Conservation (phyloP, 2,797 vertebrate species). For the Hyperoplus immaculatus region DNA sequence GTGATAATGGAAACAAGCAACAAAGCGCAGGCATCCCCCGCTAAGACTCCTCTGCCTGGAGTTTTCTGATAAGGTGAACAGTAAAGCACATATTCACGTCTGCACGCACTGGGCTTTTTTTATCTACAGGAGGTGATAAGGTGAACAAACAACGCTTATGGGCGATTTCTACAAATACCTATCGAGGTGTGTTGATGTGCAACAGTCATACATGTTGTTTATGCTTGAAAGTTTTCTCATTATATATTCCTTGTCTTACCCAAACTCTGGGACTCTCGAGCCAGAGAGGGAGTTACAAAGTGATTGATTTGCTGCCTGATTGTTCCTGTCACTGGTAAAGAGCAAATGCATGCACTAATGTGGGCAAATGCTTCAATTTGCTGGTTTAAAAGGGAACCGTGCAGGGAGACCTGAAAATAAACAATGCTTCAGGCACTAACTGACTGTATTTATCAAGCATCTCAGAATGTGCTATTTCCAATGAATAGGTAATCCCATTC, state of each 20-base stretch:
- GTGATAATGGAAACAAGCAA: conserved; percentile 9
- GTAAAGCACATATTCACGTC: conserved; percentile 7
- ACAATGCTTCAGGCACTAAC: conserved; percentile 14
- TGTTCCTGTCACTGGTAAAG: conserved; percentile 32
- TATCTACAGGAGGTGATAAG: conserved; percentile 31
- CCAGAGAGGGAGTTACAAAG: neutral
- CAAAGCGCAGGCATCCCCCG: neutral
- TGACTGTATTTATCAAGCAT: conserved; percentile 22
- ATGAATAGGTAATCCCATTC: neutral
- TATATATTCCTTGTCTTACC: neutral
- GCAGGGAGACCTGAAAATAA: conserved; percentile 30
- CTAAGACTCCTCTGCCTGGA: conserved; percentile 25
- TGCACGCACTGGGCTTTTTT: conserved; percentile 14
- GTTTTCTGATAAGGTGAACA: conserved; percentile 40
- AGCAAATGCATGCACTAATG: conserved; percentile 15
- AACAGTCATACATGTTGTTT: neutral
- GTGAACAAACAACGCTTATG: neutral
- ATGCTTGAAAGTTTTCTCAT: neutral
- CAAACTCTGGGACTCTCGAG: neutral
- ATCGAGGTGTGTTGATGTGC: neutral
- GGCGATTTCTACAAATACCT: neutral
- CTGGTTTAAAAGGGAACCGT: conserved; percentile 38
- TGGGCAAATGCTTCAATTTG: conserved; percentile 43
- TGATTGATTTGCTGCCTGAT: neutral
- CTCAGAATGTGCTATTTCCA: no score